Conservation (phyloP, 2,113 vertebrate genomes). For the Nycticorax nycticorax region DNA sequence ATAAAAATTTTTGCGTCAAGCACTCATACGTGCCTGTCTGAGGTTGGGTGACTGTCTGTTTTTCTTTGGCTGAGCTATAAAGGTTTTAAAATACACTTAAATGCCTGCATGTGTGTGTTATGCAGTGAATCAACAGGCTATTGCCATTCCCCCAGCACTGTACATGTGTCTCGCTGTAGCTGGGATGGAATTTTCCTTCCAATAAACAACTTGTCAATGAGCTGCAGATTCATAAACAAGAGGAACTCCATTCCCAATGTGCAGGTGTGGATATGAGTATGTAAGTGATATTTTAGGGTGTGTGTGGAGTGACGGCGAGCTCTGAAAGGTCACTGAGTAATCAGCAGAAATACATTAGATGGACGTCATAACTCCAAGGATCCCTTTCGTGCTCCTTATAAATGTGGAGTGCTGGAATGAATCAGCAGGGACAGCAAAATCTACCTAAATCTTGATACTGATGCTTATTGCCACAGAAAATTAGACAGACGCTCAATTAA, state of each 20-base stretch:
- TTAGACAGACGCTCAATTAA: neutral
- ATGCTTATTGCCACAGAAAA: neutral
- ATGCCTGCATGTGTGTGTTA: neutral
- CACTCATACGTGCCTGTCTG: rapidly evolving
- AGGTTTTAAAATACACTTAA: neutral
- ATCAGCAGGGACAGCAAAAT: neutral
- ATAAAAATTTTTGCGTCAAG: neutral
- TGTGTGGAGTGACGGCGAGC: neutral
- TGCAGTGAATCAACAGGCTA: neutral
- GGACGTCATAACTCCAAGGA: neutral
- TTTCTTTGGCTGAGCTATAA: neutral
- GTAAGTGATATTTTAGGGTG: neutral
- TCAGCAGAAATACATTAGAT: neutral
- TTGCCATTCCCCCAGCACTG: neutral
- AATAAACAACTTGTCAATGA: neutral
- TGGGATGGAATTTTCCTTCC: neutral
- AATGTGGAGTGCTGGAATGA: neutral
- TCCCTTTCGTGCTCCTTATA: neutral
- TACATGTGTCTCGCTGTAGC: rapidly evolving
- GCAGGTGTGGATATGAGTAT: neutral
- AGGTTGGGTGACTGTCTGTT: neutral
- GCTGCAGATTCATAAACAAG: neutral
- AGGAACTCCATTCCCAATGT: neutral
- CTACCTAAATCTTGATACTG: neutral
- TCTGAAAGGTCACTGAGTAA: neutral